A percentile compares a stretch with the other conserved stretches of the same genome.
Conservation (phyloP, 2,888 invertebrate genomes). For the Rhopalosiphum nymphaeae region DNA sequence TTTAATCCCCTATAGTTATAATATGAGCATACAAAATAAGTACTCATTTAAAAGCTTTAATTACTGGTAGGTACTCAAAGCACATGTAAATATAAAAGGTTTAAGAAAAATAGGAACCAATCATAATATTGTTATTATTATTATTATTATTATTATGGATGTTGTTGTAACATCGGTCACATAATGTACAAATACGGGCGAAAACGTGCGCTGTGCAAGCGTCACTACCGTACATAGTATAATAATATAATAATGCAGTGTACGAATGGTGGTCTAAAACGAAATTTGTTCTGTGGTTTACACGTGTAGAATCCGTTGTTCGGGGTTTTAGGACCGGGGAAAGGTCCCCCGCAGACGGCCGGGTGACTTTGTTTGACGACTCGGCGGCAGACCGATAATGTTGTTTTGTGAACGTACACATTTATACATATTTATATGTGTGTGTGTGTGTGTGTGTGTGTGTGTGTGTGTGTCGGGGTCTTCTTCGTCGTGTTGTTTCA, state of each 20-base stretch:
- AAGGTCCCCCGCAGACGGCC: not conserved
- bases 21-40: too few species aligned
- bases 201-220: not conserved
- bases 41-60: too few species aligned
- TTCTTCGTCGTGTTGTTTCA: constrained; percentile 52
- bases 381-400: not conserved
- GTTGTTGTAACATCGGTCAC: not conserved
- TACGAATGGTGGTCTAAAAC: not conserved
- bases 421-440: not conserved
- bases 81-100: not conserved
- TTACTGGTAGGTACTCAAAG: too few species aligned
- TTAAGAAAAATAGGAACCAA: not conserved
- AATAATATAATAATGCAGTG: not conserved
- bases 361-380: constrained; percentile 51
- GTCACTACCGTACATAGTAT: not conserved
- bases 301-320: constrained; percentile 14
- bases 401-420: not conserved
- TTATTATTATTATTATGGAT: not conserved
- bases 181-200: not conserved
- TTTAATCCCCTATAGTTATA: too few species aligned
- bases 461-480: not conserved
- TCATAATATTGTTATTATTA: not conserved
- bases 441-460: not conserved
- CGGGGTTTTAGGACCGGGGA: not conserved
- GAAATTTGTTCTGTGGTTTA: constrained; percentile 27